Conservation (phyloP, 2,113 vertebrate genomes). For the Centropus bengalensis region DNA sequence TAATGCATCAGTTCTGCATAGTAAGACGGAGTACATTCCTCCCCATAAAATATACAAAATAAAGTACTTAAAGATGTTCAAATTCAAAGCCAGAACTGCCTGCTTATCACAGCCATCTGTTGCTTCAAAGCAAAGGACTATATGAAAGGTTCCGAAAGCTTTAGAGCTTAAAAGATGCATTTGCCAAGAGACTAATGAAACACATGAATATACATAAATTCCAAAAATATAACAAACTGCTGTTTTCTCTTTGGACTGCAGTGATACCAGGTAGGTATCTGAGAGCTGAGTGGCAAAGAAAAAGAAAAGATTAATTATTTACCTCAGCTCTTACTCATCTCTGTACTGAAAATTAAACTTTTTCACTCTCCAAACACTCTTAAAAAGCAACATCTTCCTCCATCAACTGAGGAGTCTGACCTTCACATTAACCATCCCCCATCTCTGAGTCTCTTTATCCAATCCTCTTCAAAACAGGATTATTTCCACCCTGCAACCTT, state of each 20-base stretch:
- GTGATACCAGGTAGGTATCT: not conserved
- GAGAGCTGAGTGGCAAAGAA: not conserved
- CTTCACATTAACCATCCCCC: not conserved
- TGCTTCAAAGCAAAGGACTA: constrained; percentile 45
- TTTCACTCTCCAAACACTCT: not conserved
- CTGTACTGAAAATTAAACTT: not conserved
- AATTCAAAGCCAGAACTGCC: constrained; percentile 35
- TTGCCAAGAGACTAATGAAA: constrained; percentile 35
- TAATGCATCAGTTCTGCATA: not conserved
- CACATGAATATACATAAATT: constrained; percentile 10
- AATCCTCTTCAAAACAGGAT: not conserved
- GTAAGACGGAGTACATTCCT: constrained; percentile 22
- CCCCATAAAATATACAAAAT: constrained; percentile 8
- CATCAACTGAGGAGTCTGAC: too few species aligned
- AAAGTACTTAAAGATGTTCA: constrained; percentile 55
- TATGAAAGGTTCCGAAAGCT: constrained; percentile 41
- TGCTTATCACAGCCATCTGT: constrained; percentile 57
- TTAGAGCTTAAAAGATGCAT: constrained; percentile 22
- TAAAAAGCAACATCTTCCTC: not conserved
- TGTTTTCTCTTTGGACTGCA: not conserved
- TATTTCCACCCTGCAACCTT: not conserved
- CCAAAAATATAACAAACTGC: constrained; percentile 20
- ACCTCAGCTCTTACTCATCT: not conserved
- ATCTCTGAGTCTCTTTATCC: not conserved
- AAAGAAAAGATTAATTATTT: not conserved